A percentile compares a stretch with the other conserved stretches of the same genome.
Evolutionary conservation across 2,113 vertebrate genomes (phyloP).

Genomic region (Lasiurus cinereus): DNA sequence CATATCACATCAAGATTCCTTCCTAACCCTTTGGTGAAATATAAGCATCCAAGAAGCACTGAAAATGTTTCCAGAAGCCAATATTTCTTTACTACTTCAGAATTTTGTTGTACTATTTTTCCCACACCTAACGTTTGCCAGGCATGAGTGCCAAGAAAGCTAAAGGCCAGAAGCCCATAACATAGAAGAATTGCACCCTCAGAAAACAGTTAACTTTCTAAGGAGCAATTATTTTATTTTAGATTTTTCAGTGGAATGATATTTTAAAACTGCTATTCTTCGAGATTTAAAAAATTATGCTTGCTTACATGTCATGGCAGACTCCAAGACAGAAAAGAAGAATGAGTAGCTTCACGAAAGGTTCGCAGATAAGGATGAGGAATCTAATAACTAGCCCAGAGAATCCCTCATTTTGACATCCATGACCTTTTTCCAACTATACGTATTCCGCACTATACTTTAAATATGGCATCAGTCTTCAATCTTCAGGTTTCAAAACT

Average conservation of each 20-base stretch:
- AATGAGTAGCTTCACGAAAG: slow-evolving; percentile 39
- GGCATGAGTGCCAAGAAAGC: not conserved
- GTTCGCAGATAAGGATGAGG: not conserved
- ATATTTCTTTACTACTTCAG: not conserved
- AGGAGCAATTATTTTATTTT: slow-evolving; percentile 16
- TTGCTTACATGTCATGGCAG: slow-evolving; percentile 11
- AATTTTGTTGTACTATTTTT: not conserved
- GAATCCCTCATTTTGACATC: slow-evolving; percentile 63
- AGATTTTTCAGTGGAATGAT: not conserved
- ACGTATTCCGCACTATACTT: not conserved
- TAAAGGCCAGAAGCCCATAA: not conserved
- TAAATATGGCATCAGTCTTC: not conserved
- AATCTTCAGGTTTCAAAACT: not conserved
- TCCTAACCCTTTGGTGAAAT: not conserved
- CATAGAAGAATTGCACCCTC: not conserved
- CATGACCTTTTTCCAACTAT: not conserved
- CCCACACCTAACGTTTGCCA: not conserved
- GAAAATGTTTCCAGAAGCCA: not conserved
- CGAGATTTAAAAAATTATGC: slow-evolving; percentile 14
- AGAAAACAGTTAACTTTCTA: not conserved
- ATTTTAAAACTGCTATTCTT: not conserved
- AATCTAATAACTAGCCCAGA: slow-evolving; percentile 25
- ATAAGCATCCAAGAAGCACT: not conserved
- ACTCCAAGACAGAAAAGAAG: slow-evolving; percentile 44
- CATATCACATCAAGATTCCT: not conserved